phyloP scores from a whole-genome alignment of 2,113 vertebrate species.

The Empidonax traillii region DNA sequence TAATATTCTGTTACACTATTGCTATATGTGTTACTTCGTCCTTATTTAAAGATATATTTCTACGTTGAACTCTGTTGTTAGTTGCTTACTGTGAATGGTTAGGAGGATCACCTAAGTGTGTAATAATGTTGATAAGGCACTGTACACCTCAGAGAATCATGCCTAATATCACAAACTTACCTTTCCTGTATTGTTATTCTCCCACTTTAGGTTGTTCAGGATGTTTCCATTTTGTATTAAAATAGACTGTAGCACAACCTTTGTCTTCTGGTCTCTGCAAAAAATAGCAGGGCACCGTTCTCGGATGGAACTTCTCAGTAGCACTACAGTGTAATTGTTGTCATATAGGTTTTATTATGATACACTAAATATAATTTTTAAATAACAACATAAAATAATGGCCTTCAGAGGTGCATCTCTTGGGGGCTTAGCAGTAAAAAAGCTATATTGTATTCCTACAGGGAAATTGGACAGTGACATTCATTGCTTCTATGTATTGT shows the following conservation, averaged over 20 bases:
- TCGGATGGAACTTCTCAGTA: background rate
- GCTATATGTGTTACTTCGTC: background rate
- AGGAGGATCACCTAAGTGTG: background rate
- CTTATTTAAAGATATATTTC: background rate
- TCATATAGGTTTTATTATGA: background rate
- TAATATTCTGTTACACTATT: background rate
- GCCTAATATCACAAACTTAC: background rate
- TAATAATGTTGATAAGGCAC: background rate
- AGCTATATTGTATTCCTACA: background rate
- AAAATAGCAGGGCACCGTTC: background rate
- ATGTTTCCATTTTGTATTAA: background rate
- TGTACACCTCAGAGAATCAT: background rate
- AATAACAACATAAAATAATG: background rate
- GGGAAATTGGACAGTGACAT: background rate
- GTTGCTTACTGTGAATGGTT: background rate
- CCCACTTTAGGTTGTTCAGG: background rate
- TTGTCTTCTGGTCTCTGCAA: background rate
- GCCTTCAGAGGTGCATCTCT: background rate
- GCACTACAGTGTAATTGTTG: background rate
- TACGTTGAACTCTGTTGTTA: background rate
- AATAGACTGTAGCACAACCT: background rate
- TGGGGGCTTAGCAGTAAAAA: background rate
- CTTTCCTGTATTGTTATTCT: background rate
- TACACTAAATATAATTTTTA: background rate
- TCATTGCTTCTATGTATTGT: background rate